Evolutionary conservation across 1,140 invertebrate species (phyloP), one percentile per base, ranked within the genome.

Genomic region (Tetramorium simillimum): DNA sequence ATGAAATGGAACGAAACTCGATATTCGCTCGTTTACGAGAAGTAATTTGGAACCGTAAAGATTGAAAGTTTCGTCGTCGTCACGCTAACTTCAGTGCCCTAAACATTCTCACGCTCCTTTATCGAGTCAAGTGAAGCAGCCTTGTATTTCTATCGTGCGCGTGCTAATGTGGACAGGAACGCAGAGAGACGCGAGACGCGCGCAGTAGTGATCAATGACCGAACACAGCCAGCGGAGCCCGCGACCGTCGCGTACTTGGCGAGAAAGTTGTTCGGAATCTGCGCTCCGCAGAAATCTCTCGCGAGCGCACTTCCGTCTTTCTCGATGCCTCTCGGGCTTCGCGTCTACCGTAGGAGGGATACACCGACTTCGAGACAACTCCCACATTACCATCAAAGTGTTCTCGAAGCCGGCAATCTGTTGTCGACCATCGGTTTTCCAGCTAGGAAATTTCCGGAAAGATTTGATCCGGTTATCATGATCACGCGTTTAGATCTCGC

Each of bases 181-280:
- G 9, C 46, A 33, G 16, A 60, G 40, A 24, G 7, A 51, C 43
- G 37, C 51, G 37, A 40, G 60, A 56, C 62, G 43, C 33, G 21
- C 40, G 43, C 9, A 18, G n/a, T 14, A 37, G 33, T 81, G 33
- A 70, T 81, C 77, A 81, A 40, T 81, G 49, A 70, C 49, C 63
- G 78, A 70, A 24, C 21, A 18, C 24, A 37, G 46, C n/a, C 51
- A 62, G 33, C 33, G 62, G 18, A n/a, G 14, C 37, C 14, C 49
- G 65, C 37, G 37, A 51, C 49, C 53, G 43, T 77, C 18, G 51
- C 51, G 63, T 78, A 75, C 14, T 81, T 53, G 67, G 40, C 60
- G 80, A 85, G 78, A 90, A 90, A 90, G 88, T 86, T 85, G 63
- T 43, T 37, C 73, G 67, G 73, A 62, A 88, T 89, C 40, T 65